Evolutionary conservation across 2,797 vertebrate species (phyloP), one percentile per base, ranked within the genome.

Genomic region (Somateria mollissima): DNA sequence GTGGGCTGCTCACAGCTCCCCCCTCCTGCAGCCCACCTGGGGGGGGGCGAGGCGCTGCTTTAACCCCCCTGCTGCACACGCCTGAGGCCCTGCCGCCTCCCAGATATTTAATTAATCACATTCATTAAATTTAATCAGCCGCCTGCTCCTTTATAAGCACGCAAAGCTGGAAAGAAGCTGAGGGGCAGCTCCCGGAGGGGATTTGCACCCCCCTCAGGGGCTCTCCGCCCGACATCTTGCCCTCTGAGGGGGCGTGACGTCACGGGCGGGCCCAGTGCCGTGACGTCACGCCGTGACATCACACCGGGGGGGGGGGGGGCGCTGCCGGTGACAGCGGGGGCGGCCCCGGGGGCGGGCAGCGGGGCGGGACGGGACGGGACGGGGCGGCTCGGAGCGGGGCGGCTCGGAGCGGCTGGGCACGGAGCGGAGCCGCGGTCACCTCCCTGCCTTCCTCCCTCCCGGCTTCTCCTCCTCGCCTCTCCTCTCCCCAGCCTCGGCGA

Each of bases 341-440:
- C 66, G 25, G n/a, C 64, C 65, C 65, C 27, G 57, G 20, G 20
- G 32, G n/a, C 15, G 97, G 97, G 99, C 99, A 99, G 98, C 98
- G 98, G 54, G 67, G 97, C 96, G 97, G 97, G 93, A 84, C 84
- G 22, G 94, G 87, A 64, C 53, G 80, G 78, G 83, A 62, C 47
- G 61, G 80, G 45, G 64, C 27, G 8, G 13, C 49, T 43, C 51
- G 41, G 41, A n/a, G 41, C 13, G 47, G 47, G 47, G 47, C 47
- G 47, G 47, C 22, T 25, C 22, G 47, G 47, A 24, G 47, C 47
- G 47, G 47, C 47, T 13, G 22, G 47, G 47, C 47, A 24, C 47
- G 22, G 47, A 22, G 12, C 47, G 47, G 45, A 61, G 32, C 84
- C 58, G 67, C 86, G 37, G 54, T 91, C 49, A 87, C 85, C 84